Conservation (phyloP, 2,888 invertebrate genomes). For the Dynastes hyllus region DNA sequence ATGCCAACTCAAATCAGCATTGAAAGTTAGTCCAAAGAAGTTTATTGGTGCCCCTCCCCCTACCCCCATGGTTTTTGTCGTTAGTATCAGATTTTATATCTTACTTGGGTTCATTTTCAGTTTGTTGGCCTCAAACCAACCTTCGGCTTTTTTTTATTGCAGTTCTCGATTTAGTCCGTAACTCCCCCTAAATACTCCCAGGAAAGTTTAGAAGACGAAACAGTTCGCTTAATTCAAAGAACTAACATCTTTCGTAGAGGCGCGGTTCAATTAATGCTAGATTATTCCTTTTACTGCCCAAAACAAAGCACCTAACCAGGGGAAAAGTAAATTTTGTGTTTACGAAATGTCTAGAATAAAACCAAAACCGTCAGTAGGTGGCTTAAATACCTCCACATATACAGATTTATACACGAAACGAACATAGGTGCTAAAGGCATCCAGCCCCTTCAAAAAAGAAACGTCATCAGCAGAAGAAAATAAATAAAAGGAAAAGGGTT, state of each 20-base stretch:
- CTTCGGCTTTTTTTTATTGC: no score
- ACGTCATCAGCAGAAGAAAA: slow-evolving; percentile 24
- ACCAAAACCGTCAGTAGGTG: neutral
- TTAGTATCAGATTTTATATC: no score
- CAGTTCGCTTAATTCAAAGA: neutral
- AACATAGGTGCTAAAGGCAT: no score
- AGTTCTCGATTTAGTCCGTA: no score
- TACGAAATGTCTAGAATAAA: neutral
- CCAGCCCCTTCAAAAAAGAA: no score
- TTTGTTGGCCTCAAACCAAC: no score
- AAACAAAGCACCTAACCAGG: neutral
- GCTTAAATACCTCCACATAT: neutral
- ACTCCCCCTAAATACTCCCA: neutral
- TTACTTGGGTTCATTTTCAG: no score
- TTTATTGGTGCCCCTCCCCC: no score
- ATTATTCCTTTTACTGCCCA: neutral
- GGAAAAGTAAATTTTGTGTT: slow-evolving; percentile 20
- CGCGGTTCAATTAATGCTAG: neutral
- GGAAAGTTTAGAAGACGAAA: neutral
- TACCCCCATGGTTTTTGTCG: no score
- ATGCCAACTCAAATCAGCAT: no score
- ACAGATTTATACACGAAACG: neutral
- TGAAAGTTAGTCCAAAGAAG: no score
- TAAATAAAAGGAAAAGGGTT: slow-evolving; percentile 32
- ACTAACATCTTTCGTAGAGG: neutral